Conservation (phyloP, 2,797 vertebrate species). For the Spinus olivaceus region DNA sequence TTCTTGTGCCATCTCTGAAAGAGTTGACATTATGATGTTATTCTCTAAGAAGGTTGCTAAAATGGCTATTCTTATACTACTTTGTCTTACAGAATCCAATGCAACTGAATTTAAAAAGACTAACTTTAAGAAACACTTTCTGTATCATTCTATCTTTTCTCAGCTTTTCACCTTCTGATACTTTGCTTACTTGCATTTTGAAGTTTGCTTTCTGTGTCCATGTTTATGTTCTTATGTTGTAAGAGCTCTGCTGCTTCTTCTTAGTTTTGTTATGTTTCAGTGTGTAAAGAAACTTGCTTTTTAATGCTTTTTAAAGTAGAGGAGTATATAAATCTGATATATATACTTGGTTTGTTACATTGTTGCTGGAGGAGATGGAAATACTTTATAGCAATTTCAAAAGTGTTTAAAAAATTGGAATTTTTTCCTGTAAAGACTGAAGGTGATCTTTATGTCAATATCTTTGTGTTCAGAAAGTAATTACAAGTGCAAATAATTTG, state of each 20-base stretch:
- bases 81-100: not conserved
- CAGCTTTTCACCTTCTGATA: not conserved
- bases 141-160: rapidly evolving
- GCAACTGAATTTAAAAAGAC: not conserved
- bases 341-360: not conserved
- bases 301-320: not conserved
- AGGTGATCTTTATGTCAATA: not conserved
- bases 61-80: not conserved
- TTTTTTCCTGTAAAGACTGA: not conserved
- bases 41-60: not conserved
- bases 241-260: not conserved
- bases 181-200: not conserved
- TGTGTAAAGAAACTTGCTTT: not conserved
- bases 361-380: not conserved
- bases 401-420: not conserved
- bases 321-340: not conserved
- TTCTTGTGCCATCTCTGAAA: not conserved
- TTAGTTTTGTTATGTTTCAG: not conserved
- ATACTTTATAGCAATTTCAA: not conserved
- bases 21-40: not conserved
- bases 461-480: not conserved
- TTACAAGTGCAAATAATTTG: not conserved
- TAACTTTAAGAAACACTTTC: not conserved
- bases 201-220: not conserved
- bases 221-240: not conserved